Evolutionary conservation across 1,140 invertebrate species (phyloP).

Genomic region (Apolygus lucorum): DNA sequence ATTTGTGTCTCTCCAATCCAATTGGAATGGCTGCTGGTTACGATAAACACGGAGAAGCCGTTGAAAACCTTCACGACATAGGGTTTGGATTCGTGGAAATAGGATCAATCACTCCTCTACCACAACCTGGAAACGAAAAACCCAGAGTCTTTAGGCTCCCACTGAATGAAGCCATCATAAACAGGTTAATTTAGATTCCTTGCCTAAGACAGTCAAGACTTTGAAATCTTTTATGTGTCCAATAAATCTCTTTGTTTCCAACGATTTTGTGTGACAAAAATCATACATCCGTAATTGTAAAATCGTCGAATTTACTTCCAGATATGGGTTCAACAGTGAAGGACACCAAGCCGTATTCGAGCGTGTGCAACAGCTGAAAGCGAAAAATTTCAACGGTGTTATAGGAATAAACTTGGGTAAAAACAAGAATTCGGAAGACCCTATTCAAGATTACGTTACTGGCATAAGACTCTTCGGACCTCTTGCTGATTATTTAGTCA

Average conservation of each 20-base stretch:
- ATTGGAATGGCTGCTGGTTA: constrained; percentile 95
- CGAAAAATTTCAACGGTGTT: constrained; percentile 46
- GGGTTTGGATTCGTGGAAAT: constrained; percentile 97
- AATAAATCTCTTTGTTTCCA: no score
- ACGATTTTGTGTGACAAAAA: no score
- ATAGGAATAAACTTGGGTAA: constrained; percentile 92
- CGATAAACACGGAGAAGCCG: constrained; percentile 92
- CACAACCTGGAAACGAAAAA: constrained; percentile 85
- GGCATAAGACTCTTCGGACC: constrained; percentile 66
- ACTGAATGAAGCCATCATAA: constrained; percentile 85
- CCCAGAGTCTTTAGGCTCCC: constrained; percentile 82
- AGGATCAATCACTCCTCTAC: constrained; percentile 87
- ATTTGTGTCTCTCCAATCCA: constrained; percentile 70
- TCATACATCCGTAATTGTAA: no score
- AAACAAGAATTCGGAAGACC: constrained; percentile 75
- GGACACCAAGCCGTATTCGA: constrained; percentile 67
- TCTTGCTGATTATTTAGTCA: constrained; percentile 78
- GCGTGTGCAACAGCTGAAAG: constrained; percentile 50
- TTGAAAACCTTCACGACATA: constrained; percentile 67
- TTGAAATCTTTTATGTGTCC: no score
- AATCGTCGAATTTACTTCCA: no score
- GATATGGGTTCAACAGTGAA: constrained; percentile 92
- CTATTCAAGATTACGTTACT: constrained; percentile 69
- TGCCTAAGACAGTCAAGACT: no score
- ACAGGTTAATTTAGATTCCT: no score